Base-by-base conservation (phyloP, 1,140 invertebrate genomes). In the Pygmarrhopalites habei region DNA sequence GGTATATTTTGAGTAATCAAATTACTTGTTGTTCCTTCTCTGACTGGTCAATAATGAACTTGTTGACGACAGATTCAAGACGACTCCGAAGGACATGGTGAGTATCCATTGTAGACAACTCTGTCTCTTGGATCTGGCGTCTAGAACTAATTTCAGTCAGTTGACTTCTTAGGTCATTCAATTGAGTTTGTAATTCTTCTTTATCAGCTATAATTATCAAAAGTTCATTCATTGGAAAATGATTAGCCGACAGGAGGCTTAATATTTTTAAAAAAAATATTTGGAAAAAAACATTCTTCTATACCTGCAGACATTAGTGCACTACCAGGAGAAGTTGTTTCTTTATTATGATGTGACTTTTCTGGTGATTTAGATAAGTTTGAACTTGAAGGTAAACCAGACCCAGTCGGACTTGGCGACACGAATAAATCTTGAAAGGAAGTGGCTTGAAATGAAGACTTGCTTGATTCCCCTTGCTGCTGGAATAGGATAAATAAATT, bases 21-120 rank as follows among this genome's bases (percentile, higher is more conserved):
- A 10, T n/a, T 78, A 86, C 80, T 78, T 91, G 86, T 75, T 87
- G 81, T 74, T 90, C 84, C 71, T 90, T 91, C 61, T 88, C 86
- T 63, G 85, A 78, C 66, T 91, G 86, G 73, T 91, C 86, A 56
- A 84, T 82, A 56, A 87, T 78, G 2, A 92, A 77, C 72, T 85
- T 85, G 67, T 91, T 86, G 1, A 92, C 76, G 52, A 85, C 85
- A 64, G 86, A 84, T 74, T 91, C 87, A 73, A 93, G 89, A 7
- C 90, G 76, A 74, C 90, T 86, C 47, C 86, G 81, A 1, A 95
- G 73, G 26, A 89, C 87, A 58, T 85, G 75, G n/a, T n/a, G n/a
- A 75, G 94, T 95, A 74, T 93, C 90, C 72, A 93, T 91, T 35
- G 85, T 87, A 5, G 85, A 83, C 70, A 93, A 86, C 75, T 92